Evolutionary conservation across 2,797 vertebrate species (phyloP), one percentile per base, ranked within the genome.

Genomic region (Xyrichtys novacula): DNA sequence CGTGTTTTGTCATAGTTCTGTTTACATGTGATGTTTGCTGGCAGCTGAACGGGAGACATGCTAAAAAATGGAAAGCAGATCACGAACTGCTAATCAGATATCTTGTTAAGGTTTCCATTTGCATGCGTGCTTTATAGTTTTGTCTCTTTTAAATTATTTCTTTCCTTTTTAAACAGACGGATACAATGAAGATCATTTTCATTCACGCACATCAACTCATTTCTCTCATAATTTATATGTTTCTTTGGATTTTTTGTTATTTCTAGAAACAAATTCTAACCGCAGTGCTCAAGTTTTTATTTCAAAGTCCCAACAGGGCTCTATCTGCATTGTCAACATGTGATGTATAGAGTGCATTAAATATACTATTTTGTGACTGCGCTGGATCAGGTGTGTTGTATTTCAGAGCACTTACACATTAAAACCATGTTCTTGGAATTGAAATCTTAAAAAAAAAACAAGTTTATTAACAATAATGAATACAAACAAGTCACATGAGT

Each of bases 401-500:
- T 56, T 55, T 36, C 3, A 44, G 32, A 49, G 5, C 2, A 10
- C 12, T 4, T 38, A 6, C 65, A 59, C 3, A 44, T 60, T 14
- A 3, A 62, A 57, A 28, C 47, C 34, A 32, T n/a, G 23, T n/a
- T 29, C 6, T 55, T 63, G 10, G 15, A 36, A 22, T 65, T 38
- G 1, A 31, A 19, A 63, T 81, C 50, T 83, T 82, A 46, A 68
- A 54, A 80, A 76, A 71, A 58, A 8, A 50, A n/a, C 38, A 2
- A 31, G 16, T 90, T 92, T 89, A 89, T 91, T 91, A 80, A 82
- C 71, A 82, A 43, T 65, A 47, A 46, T 43, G 61, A 49, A 59
- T 69, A 63, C 5, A 75, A 83, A 90, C 65, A 74, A 46, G 54
- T 59, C 65, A 78, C 34, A 68, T 29, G 63, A 75, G 44, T 69